These are phyloP conservation scores for Erpetoichthys calabaricus DNA, from an alignment of 2,797 vertebrate species.

Conservation along the genomic window DNA sequence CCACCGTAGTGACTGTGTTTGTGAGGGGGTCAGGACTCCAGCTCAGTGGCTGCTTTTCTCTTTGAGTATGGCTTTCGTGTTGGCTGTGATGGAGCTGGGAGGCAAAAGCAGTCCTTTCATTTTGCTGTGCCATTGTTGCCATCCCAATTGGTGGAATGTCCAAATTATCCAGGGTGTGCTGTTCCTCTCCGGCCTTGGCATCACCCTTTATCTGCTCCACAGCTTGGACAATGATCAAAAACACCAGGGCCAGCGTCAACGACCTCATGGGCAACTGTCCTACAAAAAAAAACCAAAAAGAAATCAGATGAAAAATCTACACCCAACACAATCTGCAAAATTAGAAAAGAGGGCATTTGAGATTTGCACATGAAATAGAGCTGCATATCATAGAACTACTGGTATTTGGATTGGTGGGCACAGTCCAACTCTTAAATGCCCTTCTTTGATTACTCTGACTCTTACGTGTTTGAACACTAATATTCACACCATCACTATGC, in stretches of 20 bases:
- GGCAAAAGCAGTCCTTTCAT: slow-evolving; percentile 22
- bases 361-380: too few relatives aligned
- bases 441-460: too few relatives aligned
- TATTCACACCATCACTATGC: too few relatives aligned
- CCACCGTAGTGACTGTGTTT: slow-evolving; percentile 47
- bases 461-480: too few relatives aligned
- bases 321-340: background rate
- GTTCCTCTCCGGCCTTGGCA: slow-evolving; percentile 21
- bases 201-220: slow-evolving; percentile 64
- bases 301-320: background rate
- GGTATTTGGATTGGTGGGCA: too few relatives aligned
- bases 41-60: background rate
- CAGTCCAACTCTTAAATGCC: too few relatives aligned
- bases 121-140: slow-evolving; percentile 23
- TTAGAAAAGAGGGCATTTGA: background rate
- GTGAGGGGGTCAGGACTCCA: slow-evolving; percentile 5
- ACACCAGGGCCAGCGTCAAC: slow-evolving; percentile 81
- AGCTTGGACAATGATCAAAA: slow-evolving; percentile 77
- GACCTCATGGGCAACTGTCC: slow-evolving; percentile 84
- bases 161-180: background rate
- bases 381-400: too few relatives aligned
- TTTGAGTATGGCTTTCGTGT: background rate
- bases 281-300: slow-evolving; percentile 15
- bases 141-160: slow-evolving; percentile 25
- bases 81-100: background rate